Evolutionary conservation across 2,113 vertebrate species (phyloP).

Genomic region (Prochilodus magdalenae): DNA sequence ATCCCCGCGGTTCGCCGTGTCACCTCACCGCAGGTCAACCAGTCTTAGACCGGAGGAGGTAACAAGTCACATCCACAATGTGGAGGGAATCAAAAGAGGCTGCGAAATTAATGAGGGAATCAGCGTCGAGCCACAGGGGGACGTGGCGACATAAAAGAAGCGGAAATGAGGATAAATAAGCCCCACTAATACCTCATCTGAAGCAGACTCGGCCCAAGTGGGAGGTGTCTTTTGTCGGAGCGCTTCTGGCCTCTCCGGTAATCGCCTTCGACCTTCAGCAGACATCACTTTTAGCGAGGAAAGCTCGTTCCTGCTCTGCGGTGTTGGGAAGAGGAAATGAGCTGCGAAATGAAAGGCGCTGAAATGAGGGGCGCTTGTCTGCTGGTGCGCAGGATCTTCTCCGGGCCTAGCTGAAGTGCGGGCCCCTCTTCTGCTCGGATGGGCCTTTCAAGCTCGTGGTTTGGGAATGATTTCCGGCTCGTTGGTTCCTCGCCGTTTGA

Average conservation of each 20-base stretch:
- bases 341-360: slow-evolving; percentile 1
- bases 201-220: slow-evolving; percentile 83
- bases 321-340: slow-evolving; percentile 26
- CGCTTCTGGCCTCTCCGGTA: slow-evolving; percentile 79
- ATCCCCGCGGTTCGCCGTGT: slow-evolving; percentile 72
- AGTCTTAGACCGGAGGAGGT: slow-evolving; percentile 41
- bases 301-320: slow-evolving; percentile 20
- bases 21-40: slow-evolving; percentile 54
- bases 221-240: slow-evolving; percentile 78
- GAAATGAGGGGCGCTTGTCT: slow-evolving; percentile 9
- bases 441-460: slow-evolving; percentile 11
- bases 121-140: slow-evolving; percentile 86
- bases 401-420: background rate
- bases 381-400: background rate
- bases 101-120: slow-evolving; percentile 96
- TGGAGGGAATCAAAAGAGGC: slow-evolving; percentile 90
- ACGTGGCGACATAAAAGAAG: slow-evolving; percentile 87
- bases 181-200: slow-evolving; percentile 92
- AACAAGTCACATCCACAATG: slow-evolving; percentile 55
- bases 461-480: slow-evolving; percentile 25
- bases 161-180: slow-evolving; percentile 94
- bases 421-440: background rate
- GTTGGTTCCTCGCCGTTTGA: background rate
- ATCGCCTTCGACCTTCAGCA: slow-evolving; percentile 89
- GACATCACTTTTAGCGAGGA: slow-evolving; percentile 51